Conservation (phyloP, 2,113 vertebrate genomes). For the Alligator mississippiensis region DNA sequence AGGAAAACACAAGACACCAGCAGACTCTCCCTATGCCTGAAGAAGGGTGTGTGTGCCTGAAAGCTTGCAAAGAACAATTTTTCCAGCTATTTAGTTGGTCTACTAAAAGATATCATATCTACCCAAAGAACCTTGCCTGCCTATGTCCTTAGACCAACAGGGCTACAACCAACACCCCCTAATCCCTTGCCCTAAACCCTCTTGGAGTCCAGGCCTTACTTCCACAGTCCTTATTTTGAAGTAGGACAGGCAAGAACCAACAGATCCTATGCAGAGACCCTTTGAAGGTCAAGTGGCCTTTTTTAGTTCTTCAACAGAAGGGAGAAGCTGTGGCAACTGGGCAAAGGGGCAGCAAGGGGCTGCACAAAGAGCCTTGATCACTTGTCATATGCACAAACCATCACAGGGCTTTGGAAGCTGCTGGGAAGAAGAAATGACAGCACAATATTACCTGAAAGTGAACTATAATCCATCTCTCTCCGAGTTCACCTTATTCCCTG, state of each 20-base stretch:
- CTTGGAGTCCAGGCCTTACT: not conserved
- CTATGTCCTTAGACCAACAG: too few relatives aligned
- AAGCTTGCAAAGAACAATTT: too few relatives aligned
- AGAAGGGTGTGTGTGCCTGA: too few relatives aligned
- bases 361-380: rapidly evolving
- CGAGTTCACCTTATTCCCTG: not conserved
- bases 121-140: too few relatives aligned
- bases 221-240: rapidly evolving
- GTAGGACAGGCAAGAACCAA: not conserved
- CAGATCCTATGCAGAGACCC: not conserved
- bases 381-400: rapidly evolving
- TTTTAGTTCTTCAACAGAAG: not conserved
- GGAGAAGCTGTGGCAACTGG: rapidly evolving
- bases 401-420: not conserved
- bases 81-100: too few relatives aligned
- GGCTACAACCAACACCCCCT: too few relatives aligned
- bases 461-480: not conserved
- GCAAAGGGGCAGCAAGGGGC: rapidly evolving
- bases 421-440: not conserved
- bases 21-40: too few relatives aligned
- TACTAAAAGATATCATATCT: too few relatives aligned
- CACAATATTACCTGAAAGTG: not conserved
- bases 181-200: not conserved
- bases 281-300: not conserved
- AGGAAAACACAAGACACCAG: too few relatives aligned